Evolutionary conservation across 2,113 vertebrate genomes (phyloP), one percentile per base, ranked within the genome.

Genomic region (Pycnonotus jocosus): DNA sequence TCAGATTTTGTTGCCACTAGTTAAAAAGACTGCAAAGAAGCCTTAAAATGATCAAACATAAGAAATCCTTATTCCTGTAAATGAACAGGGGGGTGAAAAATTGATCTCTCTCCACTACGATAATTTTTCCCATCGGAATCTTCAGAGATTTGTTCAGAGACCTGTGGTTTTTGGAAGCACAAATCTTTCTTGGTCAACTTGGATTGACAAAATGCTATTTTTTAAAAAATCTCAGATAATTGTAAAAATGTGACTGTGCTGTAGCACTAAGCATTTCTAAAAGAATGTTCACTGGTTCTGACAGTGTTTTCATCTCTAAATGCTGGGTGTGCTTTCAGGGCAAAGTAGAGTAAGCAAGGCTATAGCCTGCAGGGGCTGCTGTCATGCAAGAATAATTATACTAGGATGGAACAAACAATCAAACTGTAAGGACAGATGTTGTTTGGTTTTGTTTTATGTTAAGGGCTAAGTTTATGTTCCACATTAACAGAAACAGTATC

Each of bases 281-380:
- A 80, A 69, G 50, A 85, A 61, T 42, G 35, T 56, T 81, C 69
- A 45, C 66, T 61, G 65, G 40, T 85, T 86, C 74, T 95, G 47
- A 71, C 57, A 57, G 28, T 68, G 56, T 83, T 91, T 97, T 93
- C 35, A 50, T 83, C 57, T 74, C n/a, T 61, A 45, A 74, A 66
- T 64, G 70, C 76, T 90, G 80, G 64, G 62, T 6, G 21, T 94
- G 60, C 62, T 95, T 86, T 83, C 90, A 96, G 92, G 96, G 70
- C 90, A 80, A 79, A 92, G 48, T 56, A 57, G 72, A 87, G 58
- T 81, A 90, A 90, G 86, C 74, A 95, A 96, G 78, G 77, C 85
- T 96, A 62, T 81, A 97, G 97, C 97, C 97, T 98, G 97, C 97
- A 98, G 98, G 97, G 97, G 97, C 81, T 98, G 98, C 97, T 98